Conservation (phyloP, 2,797 vertebrate genomes). For the Sebastolobus alascanus region DNA sequence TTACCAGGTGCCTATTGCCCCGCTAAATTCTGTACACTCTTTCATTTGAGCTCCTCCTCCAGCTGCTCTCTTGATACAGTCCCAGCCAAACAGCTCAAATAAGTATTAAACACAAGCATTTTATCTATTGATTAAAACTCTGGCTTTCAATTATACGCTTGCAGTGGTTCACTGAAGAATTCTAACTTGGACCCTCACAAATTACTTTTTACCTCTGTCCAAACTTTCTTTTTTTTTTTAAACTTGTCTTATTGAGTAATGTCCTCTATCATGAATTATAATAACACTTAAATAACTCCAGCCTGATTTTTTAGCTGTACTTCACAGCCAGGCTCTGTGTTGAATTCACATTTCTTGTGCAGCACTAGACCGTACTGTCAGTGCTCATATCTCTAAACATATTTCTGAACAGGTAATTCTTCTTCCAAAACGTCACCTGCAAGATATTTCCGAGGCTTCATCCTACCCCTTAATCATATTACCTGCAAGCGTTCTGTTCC, state of each 20-base stretch:
- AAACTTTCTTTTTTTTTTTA: slow-evolving; percentile 6
- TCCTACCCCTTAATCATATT: slow-evolving; percentile 4
- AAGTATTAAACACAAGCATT: background rate
- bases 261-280: slow-evolving; percentile 23
- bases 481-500: background rate
- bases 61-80: background rate
- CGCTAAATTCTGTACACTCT: background rate
- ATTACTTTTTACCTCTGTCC: background rate
- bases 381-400: background rate
- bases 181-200: background rate
- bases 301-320: background rate
- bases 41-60: background rate
- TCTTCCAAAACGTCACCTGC: background rate
- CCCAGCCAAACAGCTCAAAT: background rate
- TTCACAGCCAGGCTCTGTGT: background rate
- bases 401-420: background rate
- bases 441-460: slow-evolving; percentile 5
- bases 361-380: background rate
- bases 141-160: background rate
- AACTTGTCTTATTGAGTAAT: slow-evolving; percentile 2
- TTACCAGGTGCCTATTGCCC: background rate
- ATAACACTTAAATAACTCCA: slow-evolving; percentile 6
- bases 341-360: background rate
- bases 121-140: background rate
- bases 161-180: background rate